Base-by-base conservation (phyloP, 2,113 vertebrate genomes). In the Myiozetetes cayanensis region DNA sequence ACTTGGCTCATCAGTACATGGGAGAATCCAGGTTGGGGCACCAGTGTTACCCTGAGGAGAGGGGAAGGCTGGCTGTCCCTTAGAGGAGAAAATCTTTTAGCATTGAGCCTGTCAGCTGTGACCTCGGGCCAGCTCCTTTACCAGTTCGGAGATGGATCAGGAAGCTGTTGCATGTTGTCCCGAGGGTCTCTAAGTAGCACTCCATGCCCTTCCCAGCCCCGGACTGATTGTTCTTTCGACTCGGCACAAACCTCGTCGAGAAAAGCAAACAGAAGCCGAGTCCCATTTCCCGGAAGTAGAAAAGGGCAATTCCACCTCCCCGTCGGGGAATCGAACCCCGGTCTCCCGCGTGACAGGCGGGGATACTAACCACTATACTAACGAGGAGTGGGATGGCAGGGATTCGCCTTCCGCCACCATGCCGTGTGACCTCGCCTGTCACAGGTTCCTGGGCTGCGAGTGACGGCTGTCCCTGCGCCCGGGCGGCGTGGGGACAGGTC, bases 321-420 rank as follows among this genome's bases (percentile, higher is more conserved):
- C 94, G 87, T 87, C 90, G 90, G 87, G 90, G 94, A 93, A 95
- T 87, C 87, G 77, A 95, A 93, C 87, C 93, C 93, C 82, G 50
- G 88, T 95, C 96, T 96, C 96, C 93, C 92, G 95, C 92, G 93
- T 95, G 96, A 93, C 95, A 96, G 90, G 93, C 95, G 96, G 94
- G 94, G 96, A 96, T 96, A 96, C 96, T 96, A 3, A 95, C 96
- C 94, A 96, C 93, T 96, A 92, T 92, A 95, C 93, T 95, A 96
- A 95, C 80, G 93, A 96, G 94, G 93, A 96, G 0, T 1, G 15
- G 5, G 14, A 7, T 21, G 0, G 0, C 0, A 0, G 0, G 0
- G 0, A 0, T 0, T 1, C 1, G 0, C 1, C 7, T 33, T 22
- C 7, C 0, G 0, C 4, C 2, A 0, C 0, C 20, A 70, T 10